Evolutionary conservation across 2,113 vertebrate genomes (phyloP), one percentile per base, ranked within the genome.

Genomic region (Carassius carassius): DNA sequence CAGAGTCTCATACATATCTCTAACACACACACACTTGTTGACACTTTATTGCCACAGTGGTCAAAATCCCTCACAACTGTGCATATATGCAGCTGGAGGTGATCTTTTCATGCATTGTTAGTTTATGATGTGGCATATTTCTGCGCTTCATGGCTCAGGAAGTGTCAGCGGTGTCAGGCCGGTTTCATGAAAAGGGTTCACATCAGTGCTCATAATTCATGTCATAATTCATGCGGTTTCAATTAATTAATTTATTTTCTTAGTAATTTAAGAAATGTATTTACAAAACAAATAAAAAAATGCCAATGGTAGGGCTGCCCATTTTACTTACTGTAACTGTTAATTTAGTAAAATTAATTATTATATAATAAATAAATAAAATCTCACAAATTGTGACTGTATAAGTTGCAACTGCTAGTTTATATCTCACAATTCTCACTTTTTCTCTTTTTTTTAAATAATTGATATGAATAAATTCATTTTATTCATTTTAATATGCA

Each of bases 101-200:
- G 8, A 79, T 77, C 74, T 83, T 75, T 51, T 80, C 70, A 74
- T 84, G 60, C 67, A 63, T 16, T 60, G 23, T 86, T 76, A 79
- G 65, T 25, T 80, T 37, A 84, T 58, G 23, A 60, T 14, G n/a
- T 29, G 62, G 41, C 35, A 5, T 83, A 72, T 82, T 83, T 65
- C 25, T 60, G 56, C n/a, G 62, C 63, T 77, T 54, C 49, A 69
- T 21, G 7, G 63, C 78, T 19, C 60, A 78, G 56, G n/a, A 76
- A n/a, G n/a, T 75, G 82, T 17, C 72, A 32, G 60, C 1, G 14
- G 32, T 14, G n/a, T n/a, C 19, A 32, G 23, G 32, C 11, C 4
- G 5, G 14, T 62, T 83, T 83, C 32, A 67, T 81, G 35, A 58
- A 58, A 9, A 70, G 11, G 2, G 2, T 47, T 47, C 44, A 0